Percentiles rank a stretch among this genome's conserved stretches.
Conservation (phyloP, 2,888 invertebrate species). For the Tromatobia lineatoria region DNA sequence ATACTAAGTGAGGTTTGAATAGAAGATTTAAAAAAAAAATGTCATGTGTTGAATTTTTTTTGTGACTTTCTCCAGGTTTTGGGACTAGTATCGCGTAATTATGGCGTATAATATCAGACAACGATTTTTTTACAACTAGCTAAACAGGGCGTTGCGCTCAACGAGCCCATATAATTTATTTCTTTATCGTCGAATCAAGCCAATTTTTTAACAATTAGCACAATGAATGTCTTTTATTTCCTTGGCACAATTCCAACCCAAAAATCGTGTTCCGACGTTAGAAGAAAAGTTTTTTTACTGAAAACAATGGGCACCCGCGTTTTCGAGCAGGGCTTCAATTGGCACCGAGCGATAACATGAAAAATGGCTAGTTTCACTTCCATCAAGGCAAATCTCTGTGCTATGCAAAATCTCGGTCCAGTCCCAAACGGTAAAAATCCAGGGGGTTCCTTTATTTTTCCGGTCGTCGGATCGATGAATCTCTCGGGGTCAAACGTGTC, state of each 20-base stretch:
- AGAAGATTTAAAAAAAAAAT: no score
- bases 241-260: conserved; percentile 73
- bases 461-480: conserved; percentile 83
- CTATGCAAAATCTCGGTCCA: conserved; percentile 83
- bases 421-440: conserved; percentile 83
- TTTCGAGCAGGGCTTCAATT: conserved; percentile 69
- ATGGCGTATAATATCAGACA: not conserved
- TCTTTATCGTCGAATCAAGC: no score
- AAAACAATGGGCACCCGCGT: conserved; percentile 70
- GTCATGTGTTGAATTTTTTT: no score
- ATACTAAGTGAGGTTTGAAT: no score
- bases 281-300: conserved; percentile 61
- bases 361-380: conserved; percentile 73
- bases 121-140: not conserved
- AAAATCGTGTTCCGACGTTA: conserved; percentile 71
- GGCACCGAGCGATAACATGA: conserved; percentile 72
- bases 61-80: no score
- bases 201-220: not conserved
- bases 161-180: not conserved
- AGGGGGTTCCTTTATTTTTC: conserved; percentile 77
- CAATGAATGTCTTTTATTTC: not conserved
- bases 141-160: no score
- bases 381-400: conserved; percentile 75
- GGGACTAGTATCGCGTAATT: conserved; percentile 20
- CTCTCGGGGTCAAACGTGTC: conserved; percentile 86